Percentiles rank a stretch among this genome's conserved stretches.
These are phyloP conservation scores for Gnatocerus cornutus DNA, from an alignment of 2,888 invertebrate species.

Conservation along the genomic window DNA sequence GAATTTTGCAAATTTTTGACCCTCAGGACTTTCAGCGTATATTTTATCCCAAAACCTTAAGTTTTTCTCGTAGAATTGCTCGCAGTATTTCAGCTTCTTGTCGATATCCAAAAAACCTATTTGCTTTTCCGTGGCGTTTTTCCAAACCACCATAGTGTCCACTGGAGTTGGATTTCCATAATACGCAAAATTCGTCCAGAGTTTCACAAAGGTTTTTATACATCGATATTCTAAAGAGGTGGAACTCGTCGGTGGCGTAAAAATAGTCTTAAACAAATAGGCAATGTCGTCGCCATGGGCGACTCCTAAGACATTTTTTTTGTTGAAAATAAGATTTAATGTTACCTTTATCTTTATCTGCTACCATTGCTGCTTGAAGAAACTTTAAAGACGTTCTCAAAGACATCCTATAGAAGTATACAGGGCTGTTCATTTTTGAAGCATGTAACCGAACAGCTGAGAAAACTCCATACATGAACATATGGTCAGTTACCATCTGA, in stretches of 20 bases:
- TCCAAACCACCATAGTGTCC: slow-evolving; percentile 44
- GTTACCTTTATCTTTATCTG: neutral
- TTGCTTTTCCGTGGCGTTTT: slow-evolving; percentile 17
- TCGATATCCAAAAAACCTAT: slow-evolving; percentile 30
- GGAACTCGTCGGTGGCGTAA: slow-evolving; percentile 46
- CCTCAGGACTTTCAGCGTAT: slow-evolving; percentile 17
- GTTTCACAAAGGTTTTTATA: slow-evolving; percentile 54
- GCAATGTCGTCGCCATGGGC: slow-evolving; percentile 59
- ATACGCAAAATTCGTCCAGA: slow-evolving; percentile 61
- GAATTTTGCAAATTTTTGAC: slow-evolving; percentile 6
- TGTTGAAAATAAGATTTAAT: no score
- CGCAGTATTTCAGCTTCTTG: slow-evolving; percentile 11
- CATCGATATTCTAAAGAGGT: slow-evolving; percentile 53
- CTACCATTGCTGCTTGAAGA: slow-evolving; percentile 7
- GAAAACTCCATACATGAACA: slow-evolving; percentile 57
- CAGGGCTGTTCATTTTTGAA: slow-evolving; percentile 57
- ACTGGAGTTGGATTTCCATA: slow-evolving; percentile 50
- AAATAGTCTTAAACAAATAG: slow-evolving; percentile 57
- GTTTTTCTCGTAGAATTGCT: slow-evolving; percentile 9
- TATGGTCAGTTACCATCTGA: slow-evolving; percentile 60
- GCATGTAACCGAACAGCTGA: slow-evolving; percentile 57
- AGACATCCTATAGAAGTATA: slow-evolving; percentile 63
- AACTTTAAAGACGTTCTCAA: slow-evolving; percentile 56
- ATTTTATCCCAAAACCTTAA: slow-evolving; percentile 31
- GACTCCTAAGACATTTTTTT: slow-evolving; percentile 56